A percentile compares a stretch with the other conserved stretches of the same genome.
These are phyloP conservation scores for Toxostoma redivivum DNA, from an alignment of 2,113 vertebrate species.

Conservation along the genomic window DNA sequence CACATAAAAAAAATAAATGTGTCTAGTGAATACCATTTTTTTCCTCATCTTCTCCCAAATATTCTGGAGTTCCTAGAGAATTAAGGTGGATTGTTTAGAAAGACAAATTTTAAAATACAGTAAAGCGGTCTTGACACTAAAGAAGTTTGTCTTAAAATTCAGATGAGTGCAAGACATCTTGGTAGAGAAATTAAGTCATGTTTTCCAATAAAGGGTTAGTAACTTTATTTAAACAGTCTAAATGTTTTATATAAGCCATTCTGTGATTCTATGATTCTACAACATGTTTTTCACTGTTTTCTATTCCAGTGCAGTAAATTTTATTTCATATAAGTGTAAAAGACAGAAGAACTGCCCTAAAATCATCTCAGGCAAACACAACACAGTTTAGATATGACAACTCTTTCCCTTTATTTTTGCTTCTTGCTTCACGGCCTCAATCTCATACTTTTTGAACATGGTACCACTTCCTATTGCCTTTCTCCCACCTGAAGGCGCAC, in stretches of 20 bases:
- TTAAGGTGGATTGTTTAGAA: background rate
- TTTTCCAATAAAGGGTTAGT: background rate
- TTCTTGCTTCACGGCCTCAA: background rate
- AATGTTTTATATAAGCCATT: background rate
- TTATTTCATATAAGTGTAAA: background rate
- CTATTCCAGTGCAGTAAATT: background rate
- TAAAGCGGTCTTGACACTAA: background rate
- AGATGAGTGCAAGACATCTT: background rate
- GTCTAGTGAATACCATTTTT: background rate
- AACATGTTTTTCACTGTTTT: background rate
- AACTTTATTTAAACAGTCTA: background rate
- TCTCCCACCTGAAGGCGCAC: background rate
- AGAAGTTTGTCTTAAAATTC: background rate
- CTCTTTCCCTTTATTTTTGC: background rate
- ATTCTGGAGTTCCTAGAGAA: background rate
- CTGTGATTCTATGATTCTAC: background rate
- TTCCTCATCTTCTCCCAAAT: background rate
- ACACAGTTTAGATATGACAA: background rate
- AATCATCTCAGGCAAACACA: background rate
- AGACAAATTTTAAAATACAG: background rate
- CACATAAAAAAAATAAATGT: background rate
- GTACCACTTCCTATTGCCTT: background rate
- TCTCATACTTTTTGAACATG: background rate
- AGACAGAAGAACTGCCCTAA: background rate
- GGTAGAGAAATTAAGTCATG: background rate